Evolutionary conservation across 2,797 vertebrate genomes (phyloP).

Genomic region (Spinibarbus caldwelli): DNA sequence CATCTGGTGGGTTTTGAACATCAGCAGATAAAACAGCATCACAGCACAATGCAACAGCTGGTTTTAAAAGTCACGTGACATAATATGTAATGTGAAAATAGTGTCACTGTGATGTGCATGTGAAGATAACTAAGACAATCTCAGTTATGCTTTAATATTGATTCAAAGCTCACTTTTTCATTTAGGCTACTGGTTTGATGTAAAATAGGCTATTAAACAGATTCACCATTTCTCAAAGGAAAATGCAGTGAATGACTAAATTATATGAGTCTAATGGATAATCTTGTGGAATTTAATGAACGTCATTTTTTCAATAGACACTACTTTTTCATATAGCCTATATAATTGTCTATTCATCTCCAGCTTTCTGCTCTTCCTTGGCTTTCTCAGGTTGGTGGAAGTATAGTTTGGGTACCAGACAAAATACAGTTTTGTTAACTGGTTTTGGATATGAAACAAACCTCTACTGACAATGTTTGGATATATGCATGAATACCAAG

Average conservation of each 20-base stretch:
- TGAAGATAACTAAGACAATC: neutral
- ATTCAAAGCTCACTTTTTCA: neutral
- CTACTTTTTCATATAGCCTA: neutral
- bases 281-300: neutral
- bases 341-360: too few relatives aligned
- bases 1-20: neutral
- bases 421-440: too few relatives aligned
- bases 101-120: neutral
- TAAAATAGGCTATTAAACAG: too few relatives aligned
- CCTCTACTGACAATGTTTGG: too few relatives aligned
- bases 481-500: too few relatives aligned
- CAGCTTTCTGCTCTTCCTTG: too few relatives aligned
- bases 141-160: neutral
- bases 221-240: neutral
- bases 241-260: neutral
- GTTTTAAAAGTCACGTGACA: neutral
- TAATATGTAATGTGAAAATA: neutral
- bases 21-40: too few relatives aligned
- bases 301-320: neutral
- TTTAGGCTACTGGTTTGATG: too few relatives aligned
- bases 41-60: neutral
- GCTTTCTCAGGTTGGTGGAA: too few relatives aligned
- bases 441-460: too few relatives aligned
- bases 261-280: neutral
- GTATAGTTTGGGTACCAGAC: too few relatives aligned